Conservation (phyloP, 2,113 vertebrate genomes). For the Ctenodactylus gundi region DNA sequence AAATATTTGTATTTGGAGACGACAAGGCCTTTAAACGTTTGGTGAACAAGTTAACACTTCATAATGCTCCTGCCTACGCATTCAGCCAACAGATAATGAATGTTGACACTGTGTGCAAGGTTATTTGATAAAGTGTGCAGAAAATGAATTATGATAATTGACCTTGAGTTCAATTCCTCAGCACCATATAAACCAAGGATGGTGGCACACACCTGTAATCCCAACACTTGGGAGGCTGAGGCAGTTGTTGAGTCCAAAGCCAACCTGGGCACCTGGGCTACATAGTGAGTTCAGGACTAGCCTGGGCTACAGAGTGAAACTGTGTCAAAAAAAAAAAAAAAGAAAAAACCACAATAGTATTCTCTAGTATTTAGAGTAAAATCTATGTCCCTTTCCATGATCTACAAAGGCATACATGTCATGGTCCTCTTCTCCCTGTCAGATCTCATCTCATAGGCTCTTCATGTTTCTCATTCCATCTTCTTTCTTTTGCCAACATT, state of each 20-base stretch:
- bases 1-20: background rate
- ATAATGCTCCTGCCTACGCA: background rate
- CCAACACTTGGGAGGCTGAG: too few relatives aligned
- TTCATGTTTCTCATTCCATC: background rate
- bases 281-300: too few relatives aligned
- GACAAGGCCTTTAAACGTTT: background rate
- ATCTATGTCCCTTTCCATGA: background rate
- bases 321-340: too few relatives aligned
- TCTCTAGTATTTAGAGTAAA: background rate
- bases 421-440: background rate
- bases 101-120: background rate
- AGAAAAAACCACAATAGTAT: too few relatives aligned
- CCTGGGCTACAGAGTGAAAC: too few relatives aligned
- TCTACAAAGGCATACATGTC: background rate
- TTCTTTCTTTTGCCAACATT: slow-evolving; percentile 6
- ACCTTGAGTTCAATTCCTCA: too few relatives aligned
- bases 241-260: too few relatives aligned
- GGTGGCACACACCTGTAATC: too few relatives aligned
- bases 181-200: too few relatives aligned
- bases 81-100: background rate
- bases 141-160: too few relatives aligned
- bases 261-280: too few relatives aligned
- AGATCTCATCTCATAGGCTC: background rate
- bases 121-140: background rate
- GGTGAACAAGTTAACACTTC: background rate